Base-by-base conservation (phyloP, 2,888 invertebrate genomes). In the Thecocarcelia acutangulata region DNA sequence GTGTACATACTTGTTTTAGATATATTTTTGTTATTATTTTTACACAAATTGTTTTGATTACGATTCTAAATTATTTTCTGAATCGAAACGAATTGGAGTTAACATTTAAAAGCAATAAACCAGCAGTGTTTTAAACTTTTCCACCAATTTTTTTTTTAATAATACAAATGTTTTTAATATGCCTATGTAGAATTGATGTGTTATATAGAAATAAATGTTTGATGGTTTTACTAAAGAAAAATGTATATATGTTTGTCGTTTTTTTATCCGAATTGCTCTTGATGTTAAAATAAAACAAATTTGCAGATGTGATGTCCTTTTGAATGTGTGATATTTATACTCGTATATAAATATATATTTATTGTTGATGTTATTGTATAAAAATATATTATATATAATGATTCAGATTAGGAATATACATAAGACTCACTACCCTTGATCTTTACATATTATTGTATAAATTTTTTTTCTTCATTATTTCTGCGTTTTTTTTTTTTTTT, bases 61-160 rank as follows among this genome's bases (percentile, higher is more conserved):
- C 86, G 42, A 72, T 85, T 63, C 69, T 87, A 52, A 86, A 86
- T 80, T 86, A 85, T 81, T 83, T 86, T 50, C 83, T 88, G 83
- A 84, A 72, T 13, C 84, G 84, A 59, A 86, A 88, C 83, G 86
- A 88, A 85, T 84, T 88, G 83, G 85, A 88, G 82, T 77, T 88
- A 59, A 80, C 85, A 72, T 80, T 88, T 66, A 85, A 85, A 85
- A 86, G 85, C 80, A 86, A 84, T 84, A 84, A 80, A 54, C 88
- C 87, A 37, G 76, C 84, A 50, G 85, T 87, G 54, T 87, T 85
- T 85, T 87, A 70, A 84, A 73, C n/a, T 70, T 56, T 13, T 4
- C 50, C 52, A 44, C 9, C 48, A 44, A 48, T 21, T 50, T 56
- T 15, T 42, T 42, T 3, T 11, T 42, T 13, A 42, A 42, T 42